Base-by-base conservation (phyloP, 2,797 vertebrate species). In the Tokudaia tokunoshimensis region DNA sequence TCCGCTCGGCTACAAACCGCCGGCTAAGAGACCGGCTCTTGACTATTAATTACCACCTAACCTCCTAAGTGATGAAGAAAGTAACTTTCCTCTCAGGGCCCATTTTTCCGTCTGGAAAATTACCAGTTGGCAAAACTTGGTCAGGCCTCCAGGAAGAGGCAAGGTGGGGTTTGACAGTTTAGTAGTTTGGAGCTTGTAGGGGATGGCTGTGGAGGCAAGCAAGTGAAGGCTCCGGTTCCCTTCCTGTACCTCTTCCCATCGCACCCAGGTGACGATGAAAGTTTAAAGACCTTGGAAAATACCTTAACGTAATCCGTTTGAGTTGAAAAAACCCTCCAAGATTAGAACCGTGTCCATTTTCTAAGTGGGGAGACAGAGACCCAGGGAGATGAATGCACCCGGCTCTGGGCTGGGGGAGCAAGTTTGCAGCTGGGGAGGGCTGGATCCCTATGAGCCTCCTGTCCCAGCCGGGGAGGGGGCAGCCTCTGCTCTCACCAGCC, bases 401-500 rank as follows among this genome's bases (percentile, higher is more conserved):
- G n/a, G 67, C 82, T 29, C 65, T 70, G 50, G 44, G 5, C 63
- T 52, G 17, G 89, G 44, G 76, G 63, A 47, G 72, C 11, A 1
- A 41, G 72, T 41, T n/a, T 41, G 67, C 52, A 29, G 13, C 50
- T 44, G 17, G 19, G 22, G 75, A 83, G 52, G 31, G 6, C 6
- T 22, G 13, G 37, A 44, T 65, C 74, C n/a, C 44, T 1, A 70
- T 20, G 19, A 44, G 61, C 41, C 2, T 55, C 89, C 63, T 3
- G 65, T 34, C 90, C 91, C 86, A n/a, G 55, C 88, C 84, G 3
- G 24, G 63, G 57, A 89, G 34, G 80, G 47, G 24, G 24, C 47
- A 52, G 29, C 85, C 83, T 82, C 61, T 0, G 84, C 94, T 83
- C 98, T 98, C 96, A 98, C 98, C 98, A 98, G 97, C 52, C 98